Evolutionary conservation across 2,888 invertebrate genomes (phyloP).

Genomic region (Chrysotoxum bicinctum): DNA sequence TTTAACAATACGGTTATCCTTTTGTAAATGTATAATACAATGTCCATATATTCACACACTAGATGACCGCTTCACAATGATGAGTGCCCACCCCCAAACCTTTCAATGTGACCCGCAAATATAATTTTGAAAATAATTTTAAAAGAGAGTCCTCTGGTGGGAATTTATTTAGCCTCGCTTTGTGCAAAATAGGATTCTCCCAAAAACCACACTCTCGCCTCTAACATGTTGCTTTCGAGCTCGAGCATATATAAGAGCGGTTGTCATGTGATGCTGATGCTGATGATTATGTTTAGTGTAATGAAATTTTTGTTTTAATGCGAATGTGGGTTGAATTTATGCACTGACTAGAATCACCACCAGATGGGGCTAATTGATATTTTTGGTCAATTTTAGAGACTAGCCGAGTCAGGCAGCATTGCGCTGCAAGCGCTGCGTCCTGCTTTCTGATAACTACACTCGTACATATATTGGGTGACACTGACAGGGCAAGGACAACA

Average conservation of each 20-base stretch:
- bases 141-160: slow-evolving; percentile 5
- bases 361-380: slow-evolving; percentile 68
- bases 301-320: slow-evolving; percentile 30
- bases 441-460: slow-evolving; percentile 6
- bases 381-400: slow-evolving; percentile 48
- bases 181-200: neutral
- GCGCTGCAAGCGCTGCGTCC: no score
- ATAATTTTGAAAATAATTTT: slow-evolving; percentile 24
- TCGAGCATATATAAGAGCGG: neutral
- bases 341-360: slow-evolving; percentile 38
- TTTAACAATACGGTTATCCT: slow-evolving; percentile 57
- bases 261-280: neutral
- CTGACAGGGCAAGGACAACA: neutral
- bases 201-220: slow-evolving; percentile 12
- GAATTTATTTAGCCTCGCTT: neutral
- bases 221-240: slow-evolving; percentile 17
- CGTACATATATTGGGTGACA: neutral
- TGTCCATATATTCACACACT: neutral
- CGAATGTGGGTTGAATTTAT: slow-evolving; percentile 37
- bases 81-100: neutral
- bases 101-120: neutral
- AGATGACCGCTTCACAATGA: neutral
- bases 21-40: slow-evolving; percentile 17
- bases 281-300: slow-evolving; percentile 49
- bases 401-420: neutral